A percentile compares a stretch with the other conserved stretches of the same genome.
These are phyloP conservation scores for Macropus fuliginosus DNA, from an alignment of 2,797 vertebrate species.

Conservation along the genomic window DNA sequence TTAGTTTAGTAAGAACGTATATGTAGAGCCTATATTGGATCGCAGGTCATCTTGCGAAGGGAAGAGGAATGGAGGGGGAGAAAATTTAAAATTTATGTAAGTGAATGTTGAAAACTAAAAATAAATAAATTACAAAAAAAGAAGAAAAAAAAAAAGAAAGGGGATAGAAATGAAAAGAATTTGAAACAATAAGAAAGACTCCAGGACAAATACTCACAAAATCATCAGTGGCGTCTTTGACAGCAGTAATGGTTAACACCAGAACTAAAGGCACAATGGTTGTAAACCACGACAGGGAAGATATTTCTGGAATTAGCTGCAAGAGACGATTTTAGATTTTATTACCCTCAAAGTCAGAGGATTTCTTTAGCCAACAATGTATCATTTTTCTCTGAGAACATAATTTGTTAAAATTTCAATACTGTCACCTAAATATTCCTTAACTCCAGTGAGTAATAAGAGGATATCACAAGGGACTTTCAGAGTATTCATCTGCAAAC, in stretches of 20 bases:
- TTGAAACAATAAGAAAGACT: background rate
- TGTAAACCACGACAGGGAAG: slow-evolving; percentile 93
- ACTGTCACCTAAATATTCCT: background rate
- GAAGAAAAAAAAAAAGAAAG: no score
- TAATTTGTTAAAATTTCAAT: background rate
- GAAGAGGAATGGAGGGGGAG: no score
- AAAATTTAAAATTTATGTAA: no score
- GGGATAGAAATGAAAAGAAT: background rate
- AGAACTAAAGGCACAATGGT: slow-evolving; percentile 92
- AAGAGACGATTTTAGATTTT: slow-evolving; percentile 55
- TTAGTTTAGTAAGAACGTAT: no score
- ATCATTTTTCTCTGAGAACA: slow-evolving; percentile 7
- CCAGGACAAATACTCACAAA: slow-evolving; percentile 85
- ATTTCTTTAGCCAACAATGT: slow-evolving; percentile 4
- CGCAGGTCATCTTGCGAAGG: no score
- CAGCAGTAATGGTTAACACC: slow-evolving; percentile 90
- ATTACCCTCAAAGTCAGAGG: slow-evolving; percentile 32
- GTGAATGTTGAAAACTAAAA: no score
- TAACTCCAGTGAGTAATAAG: background rate
- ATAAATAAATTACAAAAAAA: no score
- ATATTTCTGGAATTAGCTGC: slow-evolving; percentile 91
- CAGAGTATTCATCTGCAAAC: slow-evolving; percentile 26
- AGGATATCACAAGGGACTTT: slow-evolving; percentile 30
- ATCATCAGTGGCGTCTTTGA: slow-evolving; percentile 92
- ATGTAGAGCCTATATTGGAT: no score